A percentile compares a stretch with the other conserved stretches of the same genome.
phyloP scores from a whole-genome alignment of 1,140 invertebrate species.

The Tribolium madens region DNA sequence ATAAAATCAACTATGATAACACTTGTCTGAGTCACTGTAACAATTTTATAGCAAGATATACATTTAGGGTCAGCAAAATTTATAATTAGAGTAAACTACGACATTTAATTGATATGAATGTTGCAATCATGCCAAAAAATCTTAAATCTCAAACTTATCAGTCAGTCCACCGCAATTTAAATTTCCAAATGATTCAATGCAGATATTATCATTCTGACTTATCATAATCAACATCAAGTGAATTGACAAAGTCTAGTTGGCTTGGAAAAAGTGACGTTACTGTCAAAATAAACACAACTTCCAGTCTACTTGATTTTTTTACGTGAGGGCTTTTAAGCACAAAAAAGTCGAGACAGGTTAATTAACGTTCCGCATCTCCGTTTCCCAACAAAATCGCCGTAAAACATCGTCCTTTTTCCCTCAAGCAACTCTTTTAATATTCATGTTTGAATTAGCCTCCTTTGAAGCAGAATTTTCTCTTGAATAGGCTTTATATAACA shows the following conservation, averaged over 20 bases:
- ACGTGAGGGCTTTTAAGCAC: too few relatives aligned
- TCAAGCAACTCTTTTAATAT: neutral
- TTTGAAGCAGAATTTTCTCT: too few relatives aligned
- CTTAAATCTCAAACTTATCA: too few relatives aligned
- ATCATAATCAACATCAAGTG: too few relatives aligned
- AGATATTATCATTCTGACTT: too few relatives aligned
- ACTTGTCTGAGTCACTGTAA: neutral
- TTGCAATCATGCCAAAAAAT: neutral
- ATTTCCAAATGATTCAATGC: too few relatives aligned
- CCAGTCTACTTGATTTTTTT: too few relatives aligned
- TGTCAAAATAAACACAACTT: too few relatives aligned
- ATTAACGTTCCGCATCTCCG: neutral
- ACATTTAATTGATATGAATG: neutral
- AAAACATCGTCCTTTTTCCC: neutral
- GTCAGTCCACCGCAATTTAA: too few relatives aligned
- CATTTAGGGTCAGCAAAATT: neutral
- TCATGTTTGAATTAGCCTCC: neutral
- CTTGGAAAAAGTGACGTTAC: too few relatives aligned
- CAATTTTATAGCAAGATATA: neutral
- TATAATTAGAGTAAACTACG: neutral
- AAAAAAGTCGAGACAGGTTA: neutral
- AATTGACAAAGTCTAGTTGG: too few relatives aligned
- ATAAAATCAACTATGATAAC: neutral
- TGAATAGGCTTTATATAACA: too few relatives aligned
- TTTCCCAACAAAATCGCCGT: neutral